phyloP scores from a whole-genome alignment of 2,113 vertebrate species.

The Campylomormyrus numenius region DNA sequence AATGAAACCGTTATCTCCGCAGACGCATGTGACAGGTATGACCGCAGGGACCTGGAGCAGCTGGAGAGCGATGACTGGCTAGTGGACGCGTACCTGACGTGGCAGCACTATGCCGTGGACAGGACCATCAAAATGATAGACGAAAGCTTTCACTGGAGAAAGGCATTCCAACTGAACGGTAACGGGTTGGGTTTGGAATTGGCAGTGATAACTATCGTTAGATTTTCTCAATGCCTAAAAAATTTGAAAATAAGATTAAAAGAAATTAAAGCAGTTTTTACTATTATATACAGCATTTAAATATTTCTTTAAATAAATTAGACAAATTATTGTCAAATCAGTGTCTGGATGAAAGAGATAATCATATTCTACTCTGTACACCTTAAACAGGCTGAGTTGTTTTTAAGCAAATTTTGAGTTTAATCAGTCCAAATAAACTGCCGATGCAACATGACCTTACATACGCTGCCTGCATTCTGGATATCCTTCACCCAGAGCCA shows the following conservation, averaged over 20 bases:
- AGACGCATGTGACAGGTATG: slow-evolving; percentile 83
- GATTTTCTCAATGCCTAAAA: neutral
- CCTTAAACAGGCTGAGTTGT: neutral
- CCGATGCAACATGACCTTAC: neutral
- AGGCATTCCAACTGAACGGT: slow-evolving; percentile 82
- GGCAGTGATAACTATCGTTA: neutral
- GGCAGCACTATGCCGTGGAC: slow-evolving; percentile 73
- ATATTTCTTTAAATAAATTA: neutral
- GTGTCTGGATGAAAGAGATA: neutral
- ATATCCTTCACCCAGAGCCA: neutral
- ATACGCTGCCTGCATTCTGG: neutral
- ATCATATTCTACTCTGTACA: neutral
- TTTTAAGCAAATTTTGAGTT: neutral
- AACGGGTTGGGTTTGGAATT: slow-evolving; percentile 31
- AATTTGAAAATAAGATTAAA: neutral
- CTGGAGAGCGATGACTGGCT: slow-evolving; percentile 73
- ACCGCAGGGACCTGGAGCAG: slow-evolving; percentile 82
- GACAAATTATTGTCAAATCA: neutral
- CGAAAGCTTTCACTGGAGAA: slow-evolving; percentile 92
- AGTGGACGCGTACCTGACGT: slow-evolving; percentile 75
- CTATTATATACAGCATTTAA: neutral
- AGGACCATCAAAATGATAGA: slow-evolving; percentile 93
- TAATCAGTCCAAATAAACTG: neutral
- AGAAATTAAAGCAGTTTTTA: neutral
- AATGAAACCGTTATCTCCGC: slow-evolving; percentile 17